Base-by-base conservation (phyloP, 2,888 invertebrate genomes). In the Halictus quadricinctus region DNA sequence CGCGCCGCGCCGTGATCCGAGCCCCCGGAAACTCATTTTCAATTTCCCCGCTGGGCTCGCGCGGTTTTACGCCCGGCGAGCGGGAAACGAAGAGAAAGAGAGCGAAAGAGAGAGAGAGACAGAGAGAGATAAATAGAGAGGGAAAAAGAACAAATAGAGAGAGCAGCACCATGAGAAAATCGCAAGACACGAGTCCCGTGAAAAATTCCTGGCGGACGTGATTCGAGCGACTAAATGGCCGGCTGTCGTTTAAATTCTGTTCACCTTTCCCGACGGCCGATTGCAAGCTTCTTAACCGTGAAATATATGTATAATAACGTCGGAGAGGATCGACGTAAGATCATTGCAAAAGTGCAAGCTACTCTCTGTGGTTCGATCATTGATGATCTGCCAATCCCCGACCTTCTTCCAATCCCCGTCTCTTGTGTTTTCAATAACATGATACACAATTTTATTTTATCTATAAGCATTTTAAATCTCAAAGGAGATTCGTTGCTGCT, bases 181-280 rank as follows among this genome's bases (percentile, higher is more conserved):
- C 85, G 66, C 72, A 73, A 77, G 73, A 70, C 36, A 48, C 74
- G 72, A 54, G 78, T 15, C 73, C 36, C 64, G 80, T 76, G 86
- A 86, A 86, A 86, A 86, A 85, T 86, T 86, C 85, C 79, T 81
- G n/a, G 75, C 72, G 84, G 54, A 80, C 83, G 83, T 87, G 87
- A 83, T 77, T 73, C 85, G 83, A 76, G 78, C 81, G 73, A 75
- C 77, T 83, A 85, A 90, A 88, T 80, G 86, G 58, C n/a, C 64
- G 64, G 4, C 75, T 46, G 75, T 80, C 79, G 64, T 86, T 86
- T 70, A 85, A 79, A 86, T 86, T 86, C 86, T 29, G 60, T 25
- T 54, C 79, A 77, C 58, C 54, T 48, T 21, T 12, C n/a, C 29
- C 4, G 41, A 36, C 66, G 76, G 69, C 74, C 77, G 70, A 54